These are phyloP conservation scores for Lacerta agilis DNA, from an alignment of 2,797 vertebrate genomes.

Conservation along the genomic window DNA sequence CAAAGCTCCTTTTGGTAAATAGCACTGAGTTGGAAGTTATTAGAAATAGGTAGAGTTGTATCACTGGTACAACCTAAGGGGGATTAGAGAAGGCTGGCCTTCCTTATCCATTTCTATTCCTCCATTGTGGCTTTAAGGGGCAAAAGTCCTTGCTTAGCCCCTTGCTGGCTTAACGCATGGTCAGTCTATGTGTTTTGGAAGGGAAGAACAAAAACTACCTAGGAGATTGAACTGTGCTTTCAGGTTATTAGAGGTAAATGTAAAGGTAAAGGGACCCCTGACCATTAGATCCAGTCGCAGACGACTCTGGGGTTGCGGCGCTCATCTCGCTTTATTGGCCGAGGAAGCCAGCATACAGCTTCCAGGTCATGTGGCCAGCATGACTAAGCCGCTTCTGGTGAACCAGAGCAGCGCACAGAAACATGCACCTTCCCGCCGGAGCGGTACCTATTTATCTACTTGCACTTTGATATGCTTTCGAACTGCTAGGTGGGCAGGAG, in stretches of 20 bases:
- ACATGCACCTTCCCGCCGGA: too few species aligned
- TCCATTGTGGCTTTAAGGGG: not conserved
- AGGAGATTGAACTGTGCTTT: not conserved
- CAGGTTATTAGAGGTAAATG: not conserved
- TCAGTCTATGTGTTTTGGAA: not conserved
- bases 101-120: not conserved
- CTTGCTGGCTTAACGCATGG: not conserved
- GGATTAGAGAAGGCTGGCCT: not conserved
- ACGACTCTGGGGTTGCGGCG: too few species aligned
- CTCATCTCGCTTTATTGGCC: too few species aligned
- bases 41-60: not conserved
- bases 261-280: too few species aligned
- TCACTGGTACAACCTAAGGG: not conserved
- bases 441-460: too few species aligned
- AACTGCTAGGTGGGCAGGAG: too few species aligned
- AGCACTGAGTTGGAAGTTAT: constrained; percentile 41
- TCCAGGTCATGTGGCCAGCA: too few species aligned
- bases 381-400: too few species aligned
- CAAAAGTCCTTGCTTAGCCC: not conserved
- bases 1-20: constrained; percentile 25
- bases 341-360: too few species aligned
- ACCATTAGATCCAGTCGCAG: too few species aligned
- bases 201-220: not conserved
- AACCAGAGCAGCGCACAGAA: too few species aligned
- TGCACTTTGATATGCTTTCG: too few species aligned